These are phyloP conservation scores for Tribolium madens DNA, from an alignment of 1,140 invertebrate species.

Conservation along the genomic window DNA sequence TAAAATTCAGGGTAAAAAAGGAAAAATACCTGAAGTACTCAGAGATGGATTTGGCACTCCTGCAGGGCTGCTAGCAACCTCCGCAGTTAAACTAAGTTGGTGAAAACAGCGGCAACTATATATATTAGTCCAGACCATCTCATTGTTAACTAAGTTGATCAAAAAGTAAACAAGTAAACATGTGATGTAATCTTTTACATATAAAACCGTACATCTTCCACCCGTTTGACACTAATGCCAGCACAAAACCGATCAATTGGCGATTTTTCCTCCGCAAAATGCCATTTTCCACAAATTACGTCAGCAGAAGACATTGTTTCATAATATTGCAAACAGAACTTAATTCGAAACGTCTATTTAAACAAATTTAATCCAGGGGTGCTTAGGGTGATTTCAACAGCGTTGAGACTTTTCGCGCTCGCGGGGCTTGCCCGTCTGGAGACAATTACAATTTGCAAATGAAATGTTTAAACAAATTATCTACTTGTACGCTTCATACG, in stretches of 20 bases:
- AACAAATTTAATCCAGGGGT: not conserved
- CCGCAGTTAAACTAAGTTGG: slow-evolving; percentile 50
- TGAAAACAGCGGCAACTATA: slow-evolving; percentile 49
- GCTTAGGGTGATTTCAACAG: not conserved
- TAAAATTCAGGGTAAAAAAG: not conserved
- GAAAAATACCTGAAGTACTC: slow-evolving; percentile 48
- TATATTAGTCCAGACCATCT: slow-evolving; percentile 49
- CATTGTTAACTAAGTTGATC: slow-evolving; percentile 50
- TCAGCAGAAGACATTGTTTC: slow-evolving; percentile 29
- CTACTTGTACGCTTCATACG: not conserved
- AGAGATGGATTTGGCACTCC: slow-evolving; percentile 47
- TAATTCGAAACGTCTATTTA: not conserved
- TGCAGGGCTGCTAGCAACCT: slow-evolving; percentile 52
- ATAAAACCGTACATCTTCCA: slow-evolving; percentile 11
- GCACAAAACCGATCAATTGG: not conserved
- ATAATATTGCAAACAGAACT: slow-evolving; percentile 10
- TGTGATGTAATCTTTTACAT: slow-evolving; percentile 41
- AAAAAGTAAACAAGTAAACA: slow-evolving; percentile 52
- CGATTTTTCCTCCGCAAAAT: not conserved
- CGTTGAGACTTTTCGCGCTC: too few species aligned
- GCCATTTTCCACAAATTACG: not conserved
- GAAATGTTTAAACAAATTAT: not conserved
- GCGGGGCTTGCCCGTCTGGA: not conserved
- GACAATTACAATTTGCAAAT: not conserved
- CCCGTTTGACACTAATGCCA: not conserved